These are phyloP conservation scores for Bemisia tabaci DNA, from an alignment of 1,140 invertebrate genomes.

Conservation along the genomic window DNA sequence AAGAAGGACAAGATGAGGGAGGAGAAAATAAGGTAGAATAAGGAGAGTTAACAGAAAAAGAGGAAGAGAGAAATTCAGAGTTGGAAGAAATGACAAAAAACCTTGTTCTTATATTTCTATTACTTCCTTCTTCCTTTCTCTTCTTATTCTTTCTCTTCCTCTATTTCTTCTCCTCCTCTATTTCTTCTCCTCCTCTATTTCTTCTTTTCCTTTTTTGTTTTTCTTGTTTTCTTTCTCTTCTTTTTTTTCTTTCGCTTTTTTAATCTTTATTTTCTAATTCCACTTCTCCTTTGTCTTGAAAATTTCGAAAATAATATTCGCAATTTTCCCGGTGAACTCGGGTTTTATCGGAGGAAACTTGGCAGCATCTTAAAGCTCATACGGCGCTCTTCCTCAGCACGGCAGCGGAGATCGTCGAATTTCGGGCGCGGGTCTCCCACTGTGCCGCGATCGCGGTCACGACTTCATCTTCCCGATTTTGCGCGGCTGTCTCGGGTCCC, in stretches of 20 bases:
- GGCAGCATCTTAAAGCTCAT: too few relatives aligned
- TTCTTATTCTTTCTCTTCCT: neutral
- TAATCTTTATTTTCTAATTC: too few relatives aligned
- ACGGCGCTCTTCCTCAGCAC: too few relatives aligned
- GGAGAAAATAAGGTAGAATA: neutral
- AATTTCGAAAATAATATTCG: too few relatives aligned
- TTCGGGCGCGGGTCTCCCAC: too few relatives aligned
- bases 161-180: neutral
- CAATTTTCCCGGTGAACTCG: too few relatives aligned
- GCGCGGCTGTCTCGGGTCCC: too few relatives aligned
- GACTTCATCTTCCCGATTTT: too few relatives aligned
- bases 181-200: neutral
- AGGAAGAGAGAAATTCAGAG: neutral
- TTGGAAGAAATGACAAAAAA: neutral
- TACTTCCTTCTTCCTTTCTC: neutral
- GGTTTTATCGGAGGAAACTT: too few relatives aligned
- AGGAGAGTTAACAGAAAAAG: neutral
- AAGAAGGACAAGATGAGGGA: neutral
- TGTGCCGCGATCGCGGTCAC: too few relatives aligned
- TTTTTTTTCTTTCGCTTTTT: neutral
- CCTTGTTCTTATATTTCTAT: neutral
- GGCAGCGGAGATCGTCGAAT: too few relatives aligned
- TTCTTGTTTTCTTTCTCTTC: neutral
- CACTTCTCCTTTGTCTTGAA: too few relatives aligned
- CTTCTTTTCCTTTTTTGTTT: neutral